These are phyloP conservation scores for Polyodon spathula DNA, from an alignment of 2,113 vertebrate genomes.

Conservation along the genomic window DNA sequence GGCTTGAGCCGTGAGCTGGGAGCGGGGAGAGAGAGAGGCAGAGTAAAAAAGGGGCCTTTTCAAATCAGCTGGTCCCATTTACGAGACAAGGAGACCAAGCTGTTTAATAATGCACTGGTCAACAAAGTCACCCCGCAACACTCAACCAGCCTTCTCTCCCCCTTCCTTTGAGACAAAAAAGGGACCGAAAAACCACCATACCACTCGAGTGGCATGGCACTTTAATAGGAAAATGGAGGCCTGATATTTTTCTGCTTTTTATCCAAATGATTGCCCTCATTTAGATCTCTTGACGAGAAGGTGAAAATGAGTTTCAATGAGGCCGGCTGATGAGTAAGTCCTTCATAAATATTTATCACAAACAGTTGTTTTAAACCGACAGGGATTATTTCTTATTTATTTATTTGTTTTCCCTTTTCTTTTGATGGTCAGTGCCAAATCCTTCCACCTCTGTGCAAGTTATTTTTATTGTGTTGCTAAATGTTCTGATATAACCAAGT, in stretches of 20 bases:
- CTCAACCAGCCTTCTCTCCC: slow-evolving; percentile 11
- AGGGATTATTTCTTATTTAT: not conserved
- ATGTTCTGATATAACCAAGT: too few species aligned
- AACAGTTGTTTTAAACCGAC: slow-evolving; percentile 4
- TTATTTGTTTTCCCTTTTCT: slow-evolving; percentile 43
- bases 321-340: slow-evolving; percentile 12
- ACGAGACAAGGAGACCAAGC: slow-evolving; percentile 38
- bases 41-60: slow-evolving; percentile 26
- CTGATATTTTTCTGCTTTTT: slow-evolving; percentile 41
- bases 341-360: slow-evolving; percentile 27
- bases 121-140: slow-evolving; percentile 28
- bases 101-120: slow-evolving; percentile 50
- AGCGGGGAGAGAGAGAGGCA: slow-evolving; percentile 32
- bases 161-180: slow-evolving; percentile 43
- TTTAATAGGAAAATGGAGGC: not conserved
- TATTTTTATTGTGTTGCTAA: too few species aligned
- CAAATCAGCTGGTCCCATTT: slow-evolving; percentile 33
- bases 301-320: slow-evolving; percentile 44
- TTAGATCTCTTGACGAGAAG: slow-evolving; percentile 49
- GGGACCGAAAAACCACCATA: slow-evolving; percentile 22
- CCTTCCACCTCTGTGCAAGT: too few species aligned
- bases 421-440: too few species aligned
- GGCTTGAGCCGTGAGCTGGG: not conserved
- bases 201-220: slow-evolving; percentile 23
- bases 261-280: slow-evolving; percentile 60